These are phyloP conservation scores for Archaeoteleia sp. DNA, from an alignment of 2,888 invertebrate genomes.

Conservation along the genomic window DNA sequence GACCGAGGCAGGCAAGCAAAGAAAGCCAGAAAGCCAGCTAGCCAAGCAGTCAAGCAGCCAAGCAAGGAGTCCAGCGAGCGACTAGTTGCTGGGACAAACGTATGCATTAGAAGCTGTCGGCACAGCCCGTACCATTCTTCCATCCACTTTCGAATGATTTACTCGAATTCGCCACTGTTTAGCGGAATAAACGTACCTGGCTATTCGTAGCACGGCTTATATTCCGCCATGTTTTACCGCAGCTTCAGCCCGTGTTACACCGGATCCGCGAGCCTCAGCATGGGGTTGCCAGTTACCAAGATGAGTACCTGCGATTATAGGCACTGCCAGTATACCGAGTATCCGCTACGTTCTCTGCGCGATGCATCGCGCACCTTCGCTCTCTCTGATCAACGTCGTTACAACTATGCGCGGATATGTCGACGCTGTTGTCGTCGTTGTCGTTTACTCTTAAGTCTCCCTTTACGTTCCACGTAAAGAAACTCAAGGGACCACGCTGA, in stretches of 20 bases:
- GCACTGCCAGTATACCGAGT: slow-evolving; percentile 49
- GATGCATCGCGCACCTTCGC: slow-evolving; percentile 44
- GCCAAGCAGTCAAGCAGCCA: slow-evolving; percentile 12
- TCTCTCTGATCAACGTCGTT: slow-evolving; percentile 54
- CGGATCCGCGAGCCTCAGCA: slow-evolving; percentile 47
- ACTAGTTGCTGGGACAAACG: slow-evolving; percentile 41
- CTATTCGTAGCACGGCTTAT: slow-evolving; percentile 25
- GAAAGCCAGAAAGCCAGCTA: slow-evolving; percentile 18
- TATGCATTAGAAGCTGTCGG: slow-evolving; percentile 49
- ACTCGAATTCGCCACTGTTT: slow-evolving; percentile 40
- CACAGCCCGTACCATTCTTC: slow-evolving; percentile 35
- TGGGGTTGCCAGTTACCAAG: slow-evolving; percentile 64
- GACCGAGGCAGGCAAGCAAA: slow-evolving; percentile 40
- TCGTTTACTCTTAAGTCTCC: slow-evolving; percentile 39
- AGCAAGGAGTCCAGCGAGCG: slow-evolving; percentile 32
- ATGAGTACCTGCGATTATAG: slow-evolving; percentile 66
- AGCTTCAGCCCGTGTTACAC: slow-evolving; percentile 31
- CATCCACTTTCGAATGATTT: slow-evolving; percentile 46
- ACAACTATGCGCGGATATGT: slow-evolving; percentile 45
- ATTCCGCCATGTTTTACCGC: slow-evolving; percentile 37
- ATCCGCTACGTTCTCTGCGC: slow-evolving; percentile 44
- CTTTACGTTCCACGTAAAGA: slow-evolving; percentile 38
- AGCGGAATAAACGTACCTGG: slow-evolving; percentile 25
- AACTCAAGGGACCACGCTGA: slow-evolving; percentile 28
- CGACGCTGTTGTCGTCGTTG: slow-evolving; percentile 48